These are phyloP conservation scores for Botia kubotai DNA, from an alignment of 2,797 vertebrate genomes.

Conservation along the genomic window DNA sequence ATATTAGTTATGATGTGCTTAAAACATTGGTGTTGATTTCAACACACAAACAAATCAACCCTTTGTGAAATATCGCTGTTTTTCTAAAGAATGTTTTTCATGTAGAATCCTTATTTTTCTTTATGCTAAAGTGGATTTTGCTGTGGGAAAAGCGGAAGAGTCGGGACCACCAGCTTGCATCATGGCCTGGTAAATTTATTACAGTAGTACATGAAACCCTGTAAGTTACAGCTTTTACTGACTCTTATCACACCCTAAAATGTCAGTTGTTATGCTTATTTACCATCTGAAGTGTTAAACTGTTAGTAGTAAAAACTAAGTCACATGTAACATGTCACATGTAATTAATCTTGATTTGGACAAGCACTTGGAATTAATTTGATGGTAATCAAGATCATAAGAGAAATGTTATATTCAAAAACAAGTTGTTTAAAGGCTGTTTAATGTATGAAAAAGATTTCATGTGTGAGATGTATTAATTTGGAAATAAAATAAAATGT, in stretches of 20 bases:
- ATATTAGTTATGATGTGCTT: too few species aligned
- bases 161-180: constrained; percentile 95
- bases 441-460: constrained; percentile 62
- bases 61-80: constrained; percentile 94
- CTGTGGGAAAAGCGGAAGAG: constrained; percentile 94
- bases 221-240: constrained; percentile 75
- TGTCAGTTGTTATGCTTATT: constrained; percentile 38
- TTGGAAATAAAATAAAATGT: constrained; percentile 71
- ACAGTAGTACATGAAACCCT: constrained; percentile 98
- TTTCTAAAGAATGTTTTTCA: constrained; percentile 87
- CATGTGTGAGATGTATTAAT: constrained; percentile 48
- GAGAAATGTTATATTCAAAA: constrained; percentile 55
- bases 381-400: constrained; percentile 10
- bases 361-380: constrained; percentile 28
- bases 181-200: constrained; percentile 97
- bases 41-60: constrained; percentile 64
- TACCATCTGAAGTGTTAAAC: constrained; percentile 50
- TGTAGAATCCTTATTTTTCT: constrained; percentile 99
- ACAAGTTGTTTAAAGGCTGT: constrained; percentile 38
- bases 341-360: constrained; percentile 22
- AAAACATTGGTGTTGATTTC: constrained; percentile 21
- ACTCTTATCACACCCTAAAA: constrained; percentile 62
- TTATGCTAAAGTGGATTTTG: constrained; percentile 99
- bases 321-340: constrained; percentile 32
- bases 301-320: not conserved